These are phyloP conservation scores for Cygnus atratus DNA, from an alignment of 2,113 vertebrate species.

Conservation along the genomic window DNA sequence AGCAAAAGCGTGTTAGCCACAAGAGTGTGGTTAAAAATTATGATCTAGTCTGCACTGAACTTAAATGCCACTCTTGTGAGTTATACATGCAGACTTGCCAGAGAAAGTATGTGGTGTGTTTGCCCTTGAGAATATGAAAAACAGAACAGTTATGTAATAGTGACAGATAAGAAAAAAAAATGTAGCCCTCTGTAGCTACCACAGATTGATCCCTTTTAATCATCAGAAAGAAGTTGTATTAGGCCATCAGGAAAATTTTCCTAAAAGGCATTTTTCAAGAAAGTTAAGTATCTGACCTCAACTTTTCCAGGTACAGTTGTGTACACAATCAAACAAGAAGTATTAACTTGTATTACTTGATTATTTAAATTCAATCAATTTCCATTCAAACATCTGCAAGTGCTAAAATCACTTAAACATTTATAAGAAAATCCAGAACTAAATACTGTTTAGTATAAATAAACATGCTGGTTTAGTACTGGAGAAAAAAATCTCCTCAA, in stretches of 20 bases:
- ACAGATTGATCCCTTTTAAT: background rate
- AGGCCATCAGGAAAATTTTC: background rate
- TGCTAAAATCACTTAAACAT: background rate
- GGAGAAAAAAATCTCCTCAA: background rate
- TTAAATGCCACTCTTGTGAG: conserved; percentile 21
- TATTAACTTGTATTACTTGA: background rate
- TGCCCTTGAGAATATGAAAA: conserved; percentile 23
- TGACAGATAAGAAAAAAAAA: background rate
- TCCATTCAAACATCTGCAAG: conserved; percentile 2
- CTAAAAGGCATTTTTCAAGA: background rate
- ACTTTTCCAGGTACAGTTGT: background rate
- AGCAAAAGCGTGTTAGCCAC: conserved; percentile 57
- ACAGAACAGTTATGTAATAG: conserved; percentile 24
- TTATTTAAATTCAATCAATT: background rate
- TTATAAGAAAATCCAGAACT: background rate
- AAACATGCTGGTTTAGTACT: conserved; percentile 3
- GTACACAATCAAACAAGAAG: background rate
- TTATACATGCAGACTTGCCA: conserved; percentile 44
- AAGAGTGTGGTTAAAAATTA: background rate
- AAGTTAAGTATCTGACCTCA: background rate
- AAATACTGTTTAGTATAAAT: background rate
- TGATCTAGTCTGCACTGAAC: conserved; percentile 15
- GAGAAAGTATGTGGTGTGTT: conserved; percentile 1
- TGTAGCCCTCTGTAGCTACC: background rate
- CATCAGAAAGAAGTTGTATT: background rate